These are phyloP conservation scores for Chrysomallon squamiferum DNA, from an alignment of 1,140 invertebrate species.

Conservation along the genomic window DNA sequence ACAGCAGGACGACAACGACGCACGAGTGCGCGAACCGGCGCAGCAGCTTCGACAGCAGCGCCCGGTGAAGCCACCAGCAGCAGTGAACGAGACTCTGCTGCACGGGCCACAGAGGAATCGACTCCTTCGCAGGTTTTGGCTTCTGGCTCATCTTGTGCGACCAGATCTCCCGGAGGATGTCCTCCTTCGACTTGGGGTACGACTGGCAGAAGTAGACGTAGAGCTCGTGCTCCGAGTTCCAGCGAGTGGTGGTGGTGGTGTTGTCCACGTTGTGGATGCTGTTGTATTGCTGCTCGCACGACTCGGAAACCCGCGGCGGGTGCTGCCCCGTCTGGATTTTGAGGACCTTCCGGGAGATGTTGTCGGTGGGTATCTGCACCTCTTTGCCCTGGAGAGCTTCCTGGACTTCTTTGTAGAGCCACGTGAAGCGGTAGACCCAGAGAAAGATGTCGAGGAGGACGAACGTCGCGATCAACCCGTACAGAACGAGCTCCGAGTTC, in stretches of 20 bases:
- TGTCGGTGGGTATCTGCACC: slow-evolving; percentile 45
- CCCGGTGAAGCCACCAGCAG: slow-evolving; percentile 23
- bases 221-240: slow-evolving; percentile 36
- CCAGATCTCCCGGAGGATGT: slow-evolving; percentile 52
- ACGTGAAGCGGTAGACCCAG: slow-evolving; percentile 42
- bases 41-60: slow-evolving; percentile 37
- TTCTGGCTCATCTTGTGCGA: slow-evolving; percentile 40
- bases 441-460: slow-evolving; percentile 42
- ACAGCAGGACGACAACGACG: slow-evolving; percentile 39
- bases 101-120: neutral
- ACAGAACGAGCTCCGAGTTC: neutral
- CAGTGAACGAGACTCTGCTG: neutral
- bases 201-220: slow-evolving; percentile 40
- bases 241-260: no score
- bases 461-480: slow-evolving; percentile 45
- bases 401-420: slow-evolving; percentile 31
- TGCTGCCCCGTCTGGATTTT: slow-evolving; percentile 48
- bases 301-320: slow-evolving; percentile 12
- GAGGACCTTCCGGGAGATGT: slow-evolving; percentile 46
- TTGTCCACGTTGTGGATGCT: slow-evolving; percentile 18
- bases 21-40: slow-evolving; percentile 42
- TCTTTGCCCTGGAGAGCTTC: slow-evolving; percentile 39
- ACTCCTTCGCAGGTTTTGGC: slow-evolving; percentile 10
- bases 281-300: slow-evolving; percentile 35
- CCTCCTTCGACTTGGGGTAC: slow-evolving; percentile 42